A percentile compares a stretch with the other conserved stretches of the same genome.
These are phyloP conservation scores for Doryteuthis pealeii DNA, from an alignment of 1,140 invertebrate genomes.

Conservation along the genomic window DNA sequence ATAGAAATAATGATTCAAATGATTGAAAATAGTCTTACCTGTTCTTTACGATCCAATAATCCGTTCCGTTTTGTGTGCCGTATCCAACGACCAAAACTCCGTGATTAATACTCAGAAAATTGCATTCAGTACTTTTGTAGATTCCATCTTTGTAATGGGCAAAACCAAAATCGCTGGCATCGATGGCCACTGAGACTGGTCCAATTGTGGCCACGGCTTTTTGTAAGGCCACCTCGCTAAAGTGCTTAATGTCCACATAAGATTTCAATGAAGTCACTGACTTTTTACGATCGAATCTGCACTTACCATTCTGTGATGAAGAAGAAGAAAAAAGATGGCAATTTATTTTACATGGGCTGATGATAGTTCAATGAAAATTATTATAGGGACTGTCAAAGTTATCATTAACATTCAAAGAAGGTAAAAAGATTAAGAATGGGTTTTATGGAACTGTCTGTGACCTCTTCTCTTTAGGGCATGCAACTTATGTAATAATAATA, in stretches of 20 bases:
- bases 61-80: conserved; percentile 46
- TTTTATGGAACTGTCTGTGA: no score
- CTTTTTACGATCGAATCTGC: no score
- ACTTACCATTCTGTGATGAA: neutral
- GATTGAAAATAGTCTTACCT: no score
- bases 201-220: conserved; percentile 58
- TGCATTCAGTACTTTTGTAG: conserved; percentile 43
- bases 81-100: conserved; percentile 64
- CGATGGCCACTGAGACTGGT: conserved; percentile 62
- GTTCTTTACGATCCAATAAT: conserved; percentile 61
- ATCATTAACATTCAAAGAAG: no score
- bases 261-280: conserved; percentile 39
- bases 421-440: no score
- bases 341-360: no score
- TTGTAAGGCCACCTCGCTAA: conserved; percentile 46
- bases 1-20: no score
- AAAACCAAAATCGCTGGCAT: conserved; percentile 51
- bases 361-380: no score
- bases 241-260: conserved; percentile 15
- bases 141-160: conserved; percentile 36
- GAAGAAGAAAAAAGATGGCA: no score
- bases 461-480: no score
- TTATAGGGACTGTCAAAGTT: no score
- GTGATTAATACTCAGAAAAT: conserved; percentile 55
- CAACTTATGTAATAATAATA: no score